Conservation (phyloP, 2,888 invertebrate species). For the Dolichopus griseipennis region DNA sequence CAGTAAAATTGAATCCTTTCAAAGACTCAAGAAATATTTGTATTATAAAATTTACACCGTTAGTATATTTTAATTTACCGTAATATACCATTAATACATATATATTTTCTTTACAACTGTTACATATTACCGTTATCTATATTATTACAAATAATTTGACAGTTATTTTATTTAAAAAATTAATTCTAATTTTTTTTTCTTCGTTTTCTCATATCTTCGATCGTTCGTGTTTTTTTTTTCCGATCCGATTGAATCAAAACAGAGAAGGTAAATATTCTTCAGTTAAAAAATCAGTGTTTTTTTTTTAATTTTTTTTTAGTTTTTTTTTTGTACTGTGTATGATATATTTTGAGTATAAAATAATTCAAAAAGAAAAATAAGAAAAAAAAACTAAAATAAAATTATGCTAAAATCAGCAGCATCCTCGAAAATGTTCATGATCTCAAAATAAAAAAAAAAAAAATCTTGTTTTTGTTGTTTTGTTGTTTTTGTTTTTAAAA, state of each 20-base stretch:
- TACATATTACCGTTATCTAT: background rate
- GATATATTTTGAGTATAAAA: background rate
- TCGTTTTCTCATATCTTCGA: background rate
- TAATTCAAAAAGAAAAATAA: background rate
- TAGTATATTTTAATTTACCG: no score
- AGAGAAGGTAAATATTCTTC: slow-evolving; percentile 2
- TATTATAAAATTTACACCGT: no score
- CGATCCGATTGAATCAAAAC: slow-evolving; percentile 3
- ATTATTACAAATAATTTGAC: background rate
- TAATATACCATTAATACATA: no score
- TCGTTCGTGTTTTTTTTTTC: background rate
- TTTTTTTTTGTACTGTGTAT: no score
- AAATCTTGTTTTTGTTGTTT: no score
- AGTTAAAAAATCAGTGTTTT: background rate
- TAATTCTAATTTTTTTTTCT: background rate
- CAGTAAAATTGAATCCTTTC: no score
- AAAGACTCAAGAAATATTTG: no score
- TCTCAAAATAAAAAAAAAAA: slow-evolving; percentile 4
- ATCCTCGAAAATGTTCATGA: slow-evolving; percentile 6
- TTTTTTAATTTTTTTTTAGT: background rate
- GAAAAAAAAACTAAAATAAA: background rate
- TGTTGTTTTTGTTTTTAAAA: background rate
- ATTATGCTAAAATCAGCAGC: slow-evolving; percentile 6
- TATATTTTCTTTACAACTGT: no score
- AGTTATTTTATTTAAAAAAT: background rate